Evolutionary conservation across 2,888 invertebrate species (phyloP), one percentile per base, ranked within the genome.

Genomic region (Ferdinandea cuprea): DNA sequence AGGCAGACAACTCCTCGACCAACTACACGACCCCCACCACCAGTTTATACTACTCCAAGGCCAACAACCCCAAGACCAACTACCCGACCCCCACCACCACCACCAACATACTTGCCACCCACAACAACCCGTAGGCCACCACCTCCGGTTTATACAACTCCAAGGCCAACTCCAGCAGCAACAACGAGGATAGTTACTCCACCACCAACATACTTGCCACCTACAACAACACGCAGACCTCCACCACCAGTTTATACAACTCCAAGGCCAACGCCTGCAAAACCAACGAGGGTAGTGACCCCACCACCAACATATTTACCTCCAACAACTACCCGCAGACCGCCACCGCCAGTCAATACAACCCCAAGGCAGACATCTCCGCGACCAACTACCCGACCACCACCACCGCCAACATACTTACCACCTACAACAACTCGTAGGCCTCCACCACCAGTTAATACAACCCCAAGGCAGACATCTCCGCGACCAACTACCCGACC

Each of bases 401-500:
- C 68, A 32, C 7, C 68, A 19, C 1, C 37, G 37, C 37, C 40
- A 15, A 40, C 40, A n/a, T 13, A 13, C 13, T 15, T 13, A 7
- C 40, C 40, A 2, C 42, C 42, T 17, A 17, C 17, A 19, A 42
- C 42, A 6, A 40, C 40, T 17, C 63, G 28, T 32, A 58, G 37
- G 21, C n/a, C 56, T 48, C 32, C 69, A 58, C 25, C 46, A 86
- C 11, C 85, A 85, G 83, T 85, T 76, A 17, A 8, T 3, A 17
- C 88, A 86, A 73, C 61, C 3, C 73, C 66, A 3, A 52, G 37
- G 5, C 69, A 86, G 35, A 42, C 69, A 30, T 86, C 85, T n/a
- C 85, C 85, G 6, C 85, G 71, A 19, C 81, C 85, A 59, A 54
- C 73, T 50, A 81, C 42, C 8, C 65, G 58, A 32, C 28, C 66